Evolutionary conservation across 2,797 vertebrate species (phyloP).

Genomic region (Amniataba percoides): DNA sequence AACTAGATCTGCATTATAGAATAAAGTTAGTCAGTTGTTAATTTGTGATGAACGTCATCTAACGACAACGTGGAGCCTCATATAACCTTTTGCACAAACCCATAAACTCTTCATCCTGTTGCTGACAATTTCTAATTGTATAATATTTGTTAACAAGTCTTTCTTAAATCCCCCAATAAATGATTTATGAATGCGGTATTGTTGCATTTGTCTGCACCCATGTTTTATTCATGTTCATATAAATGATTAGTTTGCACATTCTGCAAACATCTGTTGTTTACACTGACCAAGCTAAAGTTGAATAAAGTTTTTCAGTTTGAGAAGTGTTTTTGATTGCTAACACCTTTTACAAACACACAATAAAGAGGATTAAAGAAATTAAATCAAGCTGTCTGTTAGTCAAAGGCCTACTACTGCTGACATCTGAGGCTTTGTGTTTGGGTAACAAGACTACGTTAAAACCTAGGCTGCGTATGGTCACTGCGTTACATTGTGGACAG

Average conservation of each 20-base stretch:
- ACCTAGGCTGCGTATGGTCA: too few species aligned
- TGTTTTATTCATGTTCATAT: conserved; percentile 36
- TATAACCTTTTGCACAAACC: not conserved
- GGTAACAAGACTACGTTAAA: not conserved
- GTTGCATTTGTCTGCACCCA: conserved; percentile 20
- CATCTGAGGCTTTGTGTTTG: not conserved
- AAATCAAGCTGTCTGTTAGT: not conserved
- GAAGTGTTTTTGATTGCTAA: not conserved
- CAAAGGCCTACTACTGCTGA: not conserved
- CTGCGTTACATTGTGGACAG: too few species aligned
- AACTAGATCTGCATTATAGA: not conserved
- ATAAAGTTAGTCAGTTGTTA: not conserved
- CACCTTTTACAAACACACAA: not conserved
- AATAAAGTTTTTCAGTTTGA: not conserved
- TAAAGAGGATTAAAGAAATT: not conserved
- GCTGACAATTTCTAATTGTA: conserved; percentile 2
- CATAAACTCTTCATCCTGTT: not conserved
- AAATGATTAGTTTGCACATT: conserved; percentile 28
- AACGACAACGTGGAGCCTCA: not conserved
- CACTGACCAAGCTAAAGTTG: not conserved
- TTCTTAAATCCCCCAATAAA: conserved; percentile 4
- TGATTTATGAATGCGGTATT: conserved; percentile 30
- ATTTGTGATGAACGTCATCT: not conserved
- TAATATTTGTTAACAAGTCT: conserved; percentile 16
- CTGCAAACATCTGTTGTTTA: conserved; percentile 29